phyloP scores from a whole-genome alignment of 2,797 vertebrate genomes.

The Epinephelus coioides region DNA sequence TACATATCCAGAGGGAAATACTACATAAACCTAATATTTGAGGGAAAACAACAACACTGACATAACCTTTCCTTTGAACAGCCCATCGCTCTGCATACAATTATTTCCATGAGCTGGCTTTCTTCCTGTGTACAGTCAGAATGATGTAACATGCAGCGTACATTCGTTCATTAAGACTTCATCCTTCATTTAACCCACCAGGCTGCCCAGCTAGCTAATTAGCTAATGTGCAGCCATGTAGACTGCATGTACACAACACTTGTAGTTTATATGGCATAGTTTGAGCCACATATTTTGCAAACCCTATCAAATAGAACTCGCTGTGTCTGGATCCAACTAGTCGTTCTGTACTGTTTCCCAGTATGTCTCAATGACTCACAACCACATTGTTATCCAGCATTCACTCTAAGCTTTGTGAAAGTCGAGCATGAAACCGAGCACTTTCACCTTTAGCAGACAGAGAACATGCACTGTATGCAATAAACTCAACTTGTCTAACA shows the following conservation, averaged over 20 bases:
- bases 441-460: conserved; percentile 11
- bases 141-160: not conserved
- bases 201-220: conserved; percentile 36
- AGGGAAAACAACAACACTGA: not conserved
- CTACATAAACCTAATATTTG: not conserved
- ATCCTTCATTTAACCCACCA: conserved; percentile 36
- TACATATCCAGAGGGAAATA: not conserved
- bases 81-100: not conserved
- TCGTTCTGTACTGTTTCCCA: conserved; percentile 3
- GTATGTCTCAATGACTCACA: conserved; percentile 7
- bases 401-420: conserved; percentile 16
- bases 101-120: no score
- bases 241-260: conserved; percentile 12
- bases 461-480: conserved; percentile 1
- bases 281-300: conserved; percentile 21
- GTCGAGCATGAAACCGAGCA: not conserved
- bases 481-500: not conserved
- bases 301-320: conserved; percentile 5
- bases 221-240: conserved; percentile 48
- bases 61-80: not conserved
- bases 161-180: conserved; percentile 42
- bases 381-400: not conserved
- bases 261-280: not conserved
- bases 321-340: not conserved
- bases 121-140: not conserved